phyloP scores from a whole-genome alignment of 2,797 vertebrate genomes.

The Macroramphosus scolopax region DNA sequence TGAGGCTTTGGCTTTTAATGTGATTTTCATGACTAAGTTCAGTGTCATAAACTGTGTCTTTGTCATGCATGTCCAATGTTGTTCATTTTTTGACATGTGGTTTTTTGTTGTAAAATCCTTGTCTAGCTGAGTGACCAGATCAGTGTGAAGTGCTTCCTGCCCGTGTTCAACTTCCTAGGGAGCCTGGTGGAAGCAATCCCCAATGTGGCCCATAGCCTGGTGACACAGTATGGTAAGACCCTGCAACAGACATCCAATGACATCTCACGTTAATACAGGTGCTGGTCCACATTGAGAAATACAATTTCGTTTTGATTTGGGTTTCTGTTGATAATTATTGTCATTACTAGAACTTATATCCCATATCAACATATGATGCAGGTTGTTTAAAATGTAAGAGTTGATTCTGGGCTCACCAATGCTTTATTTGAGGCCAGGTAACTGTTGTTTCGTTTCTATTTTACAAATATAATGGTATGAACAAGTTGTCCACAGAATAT shows the following conservation, averaged over 20 bases:
- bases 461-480: too few species aligned
- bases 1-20: not conserved
- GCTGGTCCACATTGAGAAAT: not conserved
- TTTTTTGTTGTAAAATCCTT: conserved; percentile 11
- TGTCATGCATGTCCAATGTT: not conserved
- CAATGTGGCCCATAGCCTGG: conserved; percentile 74
- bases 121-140: conserved; percentile 79
- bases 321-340: not conserved
- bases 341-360: not conserved
- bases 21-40: too few species aligned
- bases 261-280: not conserved
- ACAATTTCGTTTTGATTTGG: conserved; percentile 5
- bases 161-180: conserved; percentile 85
- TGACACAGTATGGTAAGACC: conserved; percentile 82
- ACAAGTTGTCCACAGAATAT: too few species aligned
- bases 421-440: not conserved
- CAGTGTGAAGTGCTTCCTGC: conserved; percentile 74
- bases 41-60: too few species aligned
- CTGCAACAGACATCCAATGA: conserved; percentile 21
- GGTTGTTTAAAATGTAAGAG: not conserved
- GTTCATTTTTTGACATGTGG: not conserved
- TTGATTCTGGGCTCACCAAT: not conserved
- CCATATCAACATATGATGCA: too few species aligned
- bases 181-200: conserved; percentile 84
- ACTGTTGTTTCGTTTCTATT: too few species aligned